A percentile compares a stretch with the other conserved stretches of the same genome.
phyloP scores from a whole-genome alignment of 1,140 invertebrate species.

The Augochlora pura region DNA sequence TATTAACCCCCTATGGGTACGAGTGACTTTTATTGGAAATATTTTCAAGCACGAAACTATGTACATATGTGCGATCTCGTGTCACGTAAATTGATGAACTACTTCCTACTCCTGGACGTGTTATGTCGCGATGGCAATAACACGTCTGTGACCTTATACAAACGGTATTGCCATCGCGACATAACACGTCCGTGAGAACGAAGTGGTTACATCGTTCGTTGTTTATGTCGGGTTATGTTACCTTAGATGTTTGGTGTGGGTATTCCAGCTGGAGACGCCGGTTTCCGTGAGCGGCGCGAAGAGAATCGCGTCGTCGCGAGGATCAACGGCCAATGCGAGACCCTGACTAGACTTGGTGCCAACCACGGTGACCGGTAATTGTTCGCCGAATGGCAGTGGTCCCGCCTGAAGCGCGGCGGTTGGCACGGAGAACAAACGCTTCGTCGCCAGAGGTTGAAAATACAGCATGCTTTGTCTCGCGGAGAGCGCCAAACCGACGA shows the following conservation, averaged over 20 bases:
- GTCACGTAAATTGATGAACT: too few species aligned
- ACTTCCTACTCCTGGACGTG: too few species aligned
- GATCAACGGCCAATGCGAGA: constrained; percentile 85
- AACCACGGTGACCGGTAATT: constrained; percentile 87
- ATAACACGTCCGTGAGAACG: too few species aligned
- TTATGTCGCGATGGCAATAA: too few species aligned
- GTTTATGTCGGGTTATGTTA: too few species aligned
- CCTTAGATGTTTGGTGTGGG: constrained; percentile 84
- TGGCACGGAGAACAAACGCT: constrained; percentile 88
- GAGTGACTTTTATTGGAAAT: too few species aligned
- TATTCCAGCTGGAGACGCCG: constrained; percentile 88
- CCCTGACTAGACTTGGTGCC: constrained; percentile 91
- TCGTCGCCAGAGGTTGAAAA: constrained; percentile 91
- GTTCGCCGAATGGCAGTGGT: constrained; percentile 84
- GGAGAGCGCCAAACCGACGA: constrained; percentile 89
- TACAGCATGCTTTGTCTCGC: constrained; percentile 84
- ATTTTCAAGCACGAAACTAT: too few species aligned
- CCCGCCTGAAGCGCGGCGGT: constrained; percentile 86
- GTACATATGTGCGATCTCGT: too few species aligned
- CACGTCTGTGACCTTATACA: too few species aligned
- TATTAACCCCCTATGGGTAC: too few species aligned
- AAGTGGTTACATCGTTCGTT: too few species aligned
- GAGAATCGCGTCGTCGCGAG: constrained; percentile 85
- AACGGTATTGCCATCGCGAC: too few species aligned
- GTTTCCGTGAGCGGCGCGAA: constrained; percentile 89